Conservation (phyloP, 2,113 vertebrate species). For the Entelurus aequoreus region DNA sequence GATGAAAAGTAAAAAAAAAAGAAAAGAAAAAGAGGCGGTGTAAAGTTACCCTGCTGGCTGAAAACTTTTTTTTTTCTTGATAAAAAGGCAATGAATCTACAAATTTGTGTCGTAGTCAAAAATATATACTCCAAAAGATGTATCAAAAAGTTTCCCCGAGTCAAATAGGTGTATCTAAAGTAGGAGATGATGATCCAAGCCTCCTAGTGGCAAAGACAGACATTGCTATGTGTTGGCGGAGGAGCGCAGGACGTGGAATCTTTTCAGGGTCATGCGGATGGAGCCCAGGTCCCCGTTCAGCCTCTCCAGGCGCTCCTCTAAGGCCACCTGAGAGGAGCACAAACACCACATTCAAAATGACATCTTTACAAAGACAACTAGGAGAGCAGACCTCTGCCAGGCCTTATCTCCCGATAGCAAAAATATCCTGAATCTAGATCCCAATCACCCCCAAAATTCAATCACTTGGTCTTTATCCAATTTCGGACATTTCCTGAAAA, state of each 20-base stretch:
- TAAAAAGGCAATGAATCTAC: slow-evolving; percentile 67
- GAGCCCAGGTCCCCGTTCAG: slow-evolving; percentile 87
- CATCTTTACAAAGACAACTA: neutral
- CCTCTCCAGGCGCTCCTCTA: slow-evolving; percentile 90
- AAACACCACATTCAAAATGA: no score
- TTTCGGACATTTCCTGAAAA: no score
- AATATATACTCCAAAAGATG: slow-evolving; percentile 67
- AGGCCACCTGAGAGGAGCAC: slow-evolving; percentile 75
- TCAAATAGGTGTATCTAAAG: slow-evolving; percentile 59
- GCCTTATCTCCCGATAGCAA: no score
- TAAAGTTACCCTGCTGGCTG: neutral
- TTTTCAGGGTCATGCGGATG: slow-evolving; percentile 93
- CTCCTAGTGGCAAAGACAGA: slow-evolving; percentile 35
- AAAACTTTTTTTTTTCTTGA: slow-evolving; percentile 30
- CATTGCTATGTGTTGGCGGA: slow-evolving; percentile 68
- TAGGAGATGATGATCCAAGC: slow-evolving; percentile 17
- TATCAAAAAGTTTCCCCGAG: slow-evolving; percentile 69
- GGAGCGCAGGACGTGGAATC: slow-evolving; percentile 85
- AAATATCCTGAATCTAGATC: no score
- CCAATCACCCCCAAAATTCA: no score
- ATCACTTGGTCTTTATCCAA: no score
- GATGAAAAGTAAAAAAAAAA: neutral
- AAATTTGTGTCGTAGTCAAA: slow-evolving; percentile 69
- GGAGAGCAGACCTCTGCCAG: no score
- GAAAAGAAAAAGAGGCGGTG: slow-evolving; percentile 9